Evolutionary conservation across 2,797 vertebrate species (phyloP), one percentile per base, ranked within the genome.

Genomic region (Channa striata): DNA sequence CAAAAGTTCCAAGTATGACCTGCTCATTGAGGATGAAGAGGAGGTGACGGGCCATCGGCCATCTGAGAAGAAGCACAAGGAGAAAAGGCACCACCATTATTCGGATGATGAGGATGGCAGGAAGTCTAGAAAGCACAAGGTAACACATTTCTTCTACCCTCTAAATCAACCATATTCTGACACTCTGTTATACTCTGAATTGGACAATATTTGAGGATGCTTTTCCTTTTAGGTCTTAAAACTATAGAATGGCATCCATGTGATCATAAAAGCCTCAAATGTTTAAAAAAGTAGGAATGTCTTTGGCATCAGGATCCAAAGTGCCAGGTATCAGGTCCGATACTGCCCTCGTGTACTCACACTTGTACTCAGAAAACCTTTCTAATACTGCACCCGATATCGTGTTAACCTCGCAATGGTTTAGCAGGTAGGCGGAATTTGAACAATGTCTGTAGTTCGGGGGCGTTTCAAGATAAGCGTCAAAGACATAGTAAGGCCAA

Each of bases 1-100:
- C 12, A 10, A 59, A 88, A 98, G 97, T 74, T 89, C 95, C 33
- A 97, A 93, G 75, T 99, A 99, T 7, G 96, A 97, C 57, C 94
- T 99, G 59, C 78, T 99, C 34, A 87, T 97, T 11, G 96, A 97
- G 33, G 96, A 97, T 1, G 94, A 95, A 9, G 86, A 89, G 21
- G 95, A 94, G 39, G 93, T 91, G 10, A 66, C 77, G 0, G 89
- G 93, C 81, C 94, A 90, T n/a, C 88, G 67, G 0, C 94, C 86
- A 51, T 81, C 87, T 16, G 91, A 95, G 83, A 96, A 95, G 86
- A 97, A 96, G 51, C 95, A 96, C 73, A 96, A 96, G 82, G 96
- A 96, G 74, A 96, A 95, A 88, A 96, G 92, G 52, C 94, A 93
- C 19, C 93, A 94, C 73, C 93, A 95, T 76, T 91, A 95, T 66